phyloP scores from a whole-genome alignment of 2,797 vertebrate species.

The Sparus aurata region DNA sequence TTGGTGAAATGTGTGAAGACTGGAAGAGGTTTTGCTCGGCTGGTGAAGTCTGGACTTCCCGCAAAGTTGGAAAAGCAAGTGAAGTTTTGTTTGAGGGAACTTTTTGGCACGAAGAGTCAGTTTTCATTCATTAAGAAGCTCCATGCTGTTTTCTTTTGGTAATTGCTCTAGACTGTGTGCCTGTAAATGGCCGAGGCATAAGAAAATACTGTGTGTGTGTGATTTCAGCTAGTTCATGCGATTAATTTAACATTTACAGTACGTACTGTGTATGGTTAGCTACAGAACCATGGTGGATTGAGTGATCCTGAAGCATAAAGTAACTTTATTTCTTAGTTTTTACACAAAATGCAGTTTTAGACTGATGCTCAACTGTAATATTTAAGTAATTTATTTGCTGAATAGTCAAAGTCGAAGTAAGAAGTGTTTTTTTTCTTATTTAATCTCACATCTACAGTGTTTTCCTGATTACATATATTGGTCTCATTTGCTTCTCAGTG shows the following conservation, averaged over 20 bases:
- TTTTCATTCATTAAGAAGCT: background rate
- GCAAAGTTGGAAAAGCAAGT: too few relatives aligned
- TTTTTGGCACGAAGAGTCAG: background rate
- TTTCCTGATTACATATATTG: background rate
- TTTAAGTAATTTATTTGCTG: background rate
- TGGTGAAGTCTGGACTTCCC: background rate
- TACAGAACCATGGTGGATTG: background rate
- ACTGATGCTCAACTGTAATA: background rate
- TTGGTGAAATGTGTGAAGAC: background rate
- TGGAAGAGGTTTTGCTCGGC: background rate
- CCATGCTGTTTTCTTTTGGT: background rate
- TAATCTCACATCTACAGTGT: background rate
- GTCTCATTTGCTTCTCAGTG: background rate
- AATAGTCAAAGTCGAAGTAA: background rate
- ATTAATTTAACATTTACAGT: background rate
- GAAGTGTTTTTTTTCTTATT: background rate
- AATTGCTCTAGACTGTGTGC: background rate
- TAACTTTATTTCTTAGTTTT: too few relatives aligned
- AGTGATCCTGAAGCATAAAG: background rate
- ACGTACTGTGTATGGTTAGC: background rate
- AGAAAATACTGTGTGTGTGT: background rate
- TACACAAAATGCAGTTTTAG: background rate
- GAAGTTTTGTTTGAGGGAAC: background rate
- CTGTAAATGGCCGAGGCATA: background rate
- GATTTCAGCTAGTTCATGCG: background rate